Evolutionary conservation across 2,113 vertebrate genomes (phyloP).

Genomic region (Corythoichthys haematopterus): DNA sequence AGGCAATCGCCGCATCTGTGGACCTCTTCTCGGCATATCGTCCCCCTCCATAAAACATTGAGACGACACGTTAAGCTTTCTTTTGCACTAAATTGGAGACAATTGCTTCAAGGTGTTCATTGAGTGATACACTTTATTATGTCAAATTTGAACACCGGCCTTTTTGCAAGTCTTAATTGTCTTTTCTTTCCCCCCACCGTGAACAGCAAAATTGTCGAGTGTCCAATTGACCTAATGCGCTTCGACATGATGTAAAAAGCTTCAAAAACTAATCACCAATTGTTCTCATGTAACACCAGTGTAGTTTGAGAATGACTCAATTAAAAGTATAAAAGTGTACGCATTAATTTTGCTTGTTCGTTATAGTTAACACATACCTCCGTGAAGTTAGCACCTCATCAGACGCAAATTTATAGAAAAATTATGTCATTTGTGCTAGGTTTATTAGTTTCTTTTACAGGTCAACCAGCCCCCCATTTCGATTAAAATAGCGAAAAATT

Average conservation of each 20-base stretch:
- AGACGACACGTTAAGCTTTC: constrained; percentile 13
- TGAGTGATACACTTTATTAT: not conserved
- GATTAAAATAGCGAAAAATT: too few relatives aligned
- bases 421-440: too few relatives aligned
- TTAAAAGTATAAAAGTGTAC: too few relatives aligned
- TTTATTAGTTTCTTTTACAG: too few relatives aligned
- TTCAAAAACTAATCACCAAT: not conserved
- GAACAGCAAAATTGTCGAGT: not conserved
- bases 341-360: too few relatives aligned
- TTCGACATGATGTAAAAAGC: not conserved
- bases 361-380: too few relatives aligned
- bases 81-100: constrained; percentile 11
- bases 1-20: not conserved
- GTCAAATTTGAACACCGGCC: not conserved
- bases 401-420: too few relatives aligned
- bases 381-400: too few relatives aligned
- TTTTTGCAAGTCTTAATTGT: not conserved
- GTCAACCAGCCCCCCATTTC: too few relatives aligned
- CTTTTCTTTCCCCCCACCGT: too few relatives aligned
- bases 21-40: constrained; percentile 10
- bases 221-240: not conserved
- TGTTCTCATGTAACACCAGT: too few relatives aligned
- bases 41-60: constrained; percentile 6
- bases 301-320: too few relatives aligned
- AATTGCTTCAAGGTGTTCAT: constrained; percentile 33